Conservation (phyloP, 2,113 vertebrate species). For the Aegypius monachus region DNA sequence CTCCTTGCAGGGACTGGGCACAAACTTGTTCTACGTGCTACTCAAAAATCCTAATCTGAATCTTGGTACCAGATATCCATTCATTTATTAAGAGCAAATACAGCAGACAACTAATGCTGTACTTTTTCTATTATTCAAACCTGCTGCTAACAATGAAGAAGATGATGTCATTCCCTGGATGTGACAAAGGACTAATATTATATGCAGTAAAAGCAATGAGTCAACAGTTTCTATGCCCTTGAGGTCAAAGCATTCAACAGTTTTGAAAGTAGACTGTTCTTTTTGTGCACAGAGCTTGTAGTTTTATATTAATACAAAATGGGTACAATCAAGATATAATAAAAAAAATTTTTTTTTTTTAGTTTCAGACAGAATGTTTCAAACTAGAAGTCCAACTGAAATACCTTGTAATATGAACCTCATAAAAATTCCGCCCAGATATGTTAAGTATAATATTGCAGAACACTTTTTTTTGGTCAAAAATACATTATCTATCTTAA, state of each 20-base stretch:
- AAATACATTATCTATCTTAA: neutral
- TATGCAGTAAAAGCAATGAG: slow-evolving; percentile 71
- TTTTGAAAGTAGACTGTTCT: slow-evolving; percentile 52
- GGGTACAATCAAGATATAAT: slow-evolving; percentile 12
- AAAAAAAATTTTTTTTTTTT: neutral
- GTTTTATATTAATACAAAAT: neutral
- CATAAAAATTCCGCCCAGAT: neutral
- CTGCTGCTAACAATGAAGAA: slow-evolving; percentile 63
- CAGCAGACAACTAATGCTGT: slow-evolving; percentile 28
- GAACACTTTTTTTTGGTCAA: neutral
- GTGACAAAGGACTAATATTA: slow-evolving; percentile 71
- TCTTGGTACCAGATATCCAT: slow-evolving; percentile 29
- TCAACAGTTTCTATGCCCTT: slow-evolving; percentile 70
- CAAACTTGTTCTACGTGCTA: neutral
- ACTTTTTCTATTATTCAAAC: slow-evolving; percentile 59
- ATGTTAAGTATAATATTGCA: neutral
- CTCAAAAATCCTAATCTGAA: slow-evolving; percentile 1
- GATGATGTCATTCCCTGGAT: slow-evolving; percentile 70
- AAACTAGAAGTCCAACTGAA: neutral
- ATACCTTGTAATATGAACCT: neutral
- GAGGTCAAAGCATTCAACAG: slow-evolving; percentile 68
- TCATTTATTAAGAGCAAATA: slow-evolving; percentile 36
- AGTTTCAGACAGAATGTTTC: neutral
- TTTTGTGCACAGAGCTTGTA: slow-evolving; percentile 33
- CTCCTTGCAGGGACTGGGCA: neutral